Evolutionary conservation across 1,140 invertebrate species (phyloP).

Genomic region (Neelides sp.): DNA sequence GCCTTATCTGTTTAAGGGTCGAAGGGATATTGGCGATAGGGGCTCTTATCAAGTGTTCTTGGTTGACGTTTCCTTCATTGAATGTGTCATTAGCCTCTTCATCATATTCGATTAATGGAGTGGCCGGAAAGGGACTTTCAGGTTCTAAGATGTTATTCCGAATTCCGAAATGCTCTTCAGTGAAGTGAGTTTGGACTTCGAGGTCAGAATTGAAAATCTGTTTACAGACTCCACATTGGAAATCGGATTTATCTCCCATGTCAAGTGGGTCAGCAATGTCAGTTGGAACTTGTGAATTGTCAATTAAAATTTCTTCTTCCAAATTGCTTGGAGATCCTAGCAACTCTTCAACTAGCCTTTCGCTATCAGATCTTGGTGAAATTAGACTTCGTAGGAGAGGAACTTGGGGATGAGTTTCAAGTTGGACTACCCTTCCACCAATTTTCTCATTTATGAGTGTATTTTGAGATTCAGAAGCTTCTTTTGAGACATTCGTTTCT

Average conservation of each 20-base stretch:
- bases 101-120: too few species aligned
- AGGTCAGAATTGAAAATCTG: slow-evolving; percentile 20
- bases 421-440: not conserved
- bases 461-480: too few species aligned
- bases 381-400: not conserved
- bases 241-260: slow-evolving; percentile 18
- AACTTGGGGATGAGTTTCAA: not conserved
- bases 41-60: too few species aligned
- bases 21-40: too few species aligned
- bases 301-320: not conserved
- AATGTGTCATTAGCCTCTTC: too few species aligned
- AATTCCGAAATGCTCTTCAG: slow-evolving; percentile 18
- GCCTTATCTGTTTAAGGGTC: too few species aligned
- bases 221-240: slow-evolving; percentile 23
- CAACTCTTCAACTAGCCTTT: not conserved
- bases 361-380: not conserved
- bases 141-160: slow-evolving; percentile 21
- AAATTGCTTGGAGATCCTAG: not conserved
- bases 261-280: not conserved
- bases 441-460: too few species aligned
- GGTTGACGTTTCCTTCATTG: too few species aligned
- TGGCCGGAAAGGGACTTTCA: slow-evolving; percentile 26
- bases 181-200: slow-evolving; percentile 24
- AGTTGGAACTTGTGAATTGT: not conserved
- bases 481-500: too few species aligned